phyloP scores from a whole-genome alignment of 2,797 vertebrate species.

The Macroramphosus scolopax region DNA sequence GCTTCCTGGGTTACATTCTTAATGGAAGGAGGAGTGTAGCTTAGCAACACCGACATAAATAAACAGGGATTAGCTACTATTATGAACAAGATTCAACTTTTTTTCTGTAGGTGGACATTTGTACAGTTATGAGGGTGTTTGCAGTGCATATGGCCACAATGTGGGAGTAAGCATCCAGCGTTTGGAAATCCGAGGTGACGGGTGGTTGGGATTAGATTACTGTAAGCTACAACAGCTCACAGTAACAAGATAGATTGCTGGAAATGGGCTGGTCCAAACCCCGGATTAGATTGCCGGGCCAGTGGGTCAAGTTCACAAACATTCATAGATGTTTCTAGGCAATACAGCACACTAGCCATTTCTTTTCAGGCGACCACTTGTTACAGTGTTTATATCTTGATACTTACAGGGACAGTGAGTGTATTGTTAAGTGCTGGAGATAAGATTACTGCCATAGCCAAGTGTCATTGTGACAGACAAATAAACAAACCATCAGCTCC shows the following conservation, averaged over 20 bases:
- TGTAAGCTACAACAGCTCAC: constrained; percentile 69
- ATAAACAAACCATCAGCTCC: too few species aligned
- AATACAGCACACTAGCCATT: background rate
- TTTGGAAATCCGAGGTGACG: constrained; percentile 59
- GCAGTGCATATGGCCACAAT: constrained; percentile 2
- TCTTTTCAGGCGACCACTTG: constrained; percentile 5
- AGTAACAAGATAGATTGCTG: constrained; percentile 68
- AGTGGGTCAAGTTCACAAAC: constrained; percentile 58
- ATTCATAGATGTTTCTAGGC: constrained; percentile 9
- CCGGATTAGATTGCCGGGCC: constrained; percentile 56
- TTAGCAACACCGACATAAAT: constrained; percentile 12
- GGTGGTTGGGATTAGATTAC: constrained; percentile 71
- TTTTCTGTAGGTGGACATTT: constrained; percentile 6
- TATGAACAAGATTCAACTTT: constrained; percentile 3
- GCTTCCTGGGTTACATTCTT: constrained; percentile 9
- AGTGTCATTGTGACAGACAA: too few species aligned
- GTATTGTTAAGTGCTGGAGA: too few species aligned
- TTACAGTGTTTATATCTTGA: too few species aligned
- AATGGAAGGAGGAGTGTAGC: background rate
- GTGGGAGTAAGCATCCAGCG: constrained; percentile 44
- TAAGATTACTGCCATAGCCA: too few species aligned
- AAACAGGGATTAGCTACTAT: background rate
- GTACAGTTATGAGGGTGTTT: constrained; percentile 16
- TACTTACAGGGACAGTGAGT: background rate
- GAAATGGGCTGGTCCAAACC: constrained; percentile 43